These are phyloP conservation scores for Troilus luridus DNA, from an alignment of 2,888 invertebrate genomes.

Conservation along the genomic window DNA sequence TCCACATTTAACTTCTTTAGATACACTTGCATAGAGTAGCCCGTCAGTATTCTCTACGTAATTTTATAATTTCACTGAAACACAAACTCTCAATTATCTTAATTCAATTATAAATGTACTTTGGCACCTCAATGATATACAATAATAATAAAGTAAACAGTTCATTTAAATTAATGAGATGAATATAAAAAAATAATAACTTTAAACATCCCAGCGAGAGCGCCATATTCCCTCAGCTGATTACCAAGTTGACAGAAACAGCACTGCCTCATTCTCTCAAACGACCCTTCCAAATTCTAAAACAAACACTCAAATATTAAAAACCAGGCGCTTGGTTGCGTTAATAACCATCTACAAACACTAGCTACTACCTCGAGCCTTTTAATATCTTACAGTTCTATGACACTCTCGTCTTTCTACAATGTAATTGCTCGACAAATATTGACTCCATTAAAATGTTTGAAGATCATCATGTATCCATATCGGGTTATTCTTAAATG, in stretches of 20 bases:
- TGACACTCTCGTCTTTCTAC: neutral
- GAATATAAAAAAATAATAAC: too few relatives aligned
- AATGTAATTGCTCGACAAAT: neutral
- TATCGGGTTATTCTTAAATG: neutral
- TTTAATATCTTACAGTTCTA: conserved; percentile 1
- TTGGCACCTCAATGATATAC: too few relatives aligned
- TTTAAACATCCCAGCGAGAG: neutral
- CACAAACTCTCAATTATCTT: too few relatives aligned
- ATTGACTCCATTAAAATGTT: neutral
- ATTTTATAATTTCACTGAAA: too few relatives aligned
- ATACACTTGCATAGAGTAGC: too few relatives aligned
- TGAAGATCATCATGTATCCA: neutral
- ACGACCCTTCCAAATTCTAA: neutral
- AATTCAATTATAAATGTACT: too few relatives aligned
- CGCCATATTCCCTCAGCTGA: neutral
- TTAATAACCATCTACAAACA: conserved; percentile 7
- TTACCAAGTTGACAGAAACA: neutral
- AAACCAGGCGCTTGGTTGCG: neutral
- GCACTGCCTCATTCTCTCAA: neutral
- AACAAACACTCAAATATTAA: conserved; percentile 3
- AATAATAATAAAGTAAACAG: too few relatives aligned
- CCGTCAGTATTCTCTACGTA: too few relatives aligned
- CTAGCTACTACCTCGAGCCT: neutral
- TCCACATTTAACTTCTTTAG: too few relatives aligned
- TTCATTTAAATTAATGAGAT: too few relatives aligned